Evolutionary conservation across 2,113 vertebrate species (phyloP), one percentile per base, ranked within the genome.

Genomic region (Pitta sordida): DNA sequence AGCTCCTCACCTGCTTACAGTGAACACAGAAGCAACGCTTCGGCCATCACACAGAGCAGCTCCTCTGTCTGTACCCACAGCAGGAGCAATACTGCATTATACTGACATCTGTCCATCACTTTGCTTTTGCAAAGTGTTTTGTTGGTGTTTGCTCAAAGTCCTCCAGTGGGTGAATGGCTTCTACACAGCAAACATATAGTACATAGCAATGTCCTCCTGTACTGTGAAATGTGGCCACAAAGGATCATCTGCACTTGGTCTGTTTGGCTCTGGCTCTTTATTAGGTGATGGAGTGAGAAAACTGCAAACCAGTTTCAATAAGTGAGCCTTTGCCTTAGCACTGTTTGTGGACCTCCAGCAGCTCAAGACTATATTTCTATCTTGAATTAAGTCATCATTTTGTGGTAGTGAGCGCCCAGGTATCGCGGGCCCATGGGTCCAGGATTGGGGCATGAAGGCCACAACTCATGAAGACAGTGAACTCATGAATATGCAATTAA

Each of bases 11-110:
- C 24, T 13, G 29, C 9, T 1, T 21, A 67, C 44, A 56, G 73
- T 2, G 1, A 59, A 74, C 9, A 18, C 44, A 70, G 37, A 41
- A 34, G 58, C 0, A 0, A 43, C 24, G 30, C 46, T 3, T 0
- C 0, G 5, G 23, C 63, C 18, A 1, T 9, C 9, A n/a, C 15
- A 4, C 26, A 3, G 22, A 24, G 63, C 22, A 4, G 37, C 26
- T 58, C 58, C 63, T 52, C 63, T 63, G 1, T 4, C 27, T 51
- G 6, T 9, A 41, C 62, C 64, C 10, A 59, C 75, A 53, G n/a
- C 49, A 46, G n/a, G n/a, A 78, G 36, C 43, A 60, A 21, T 19
- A 12, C 12, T 15, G 9, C 5, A 6, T 30, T 44, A 14, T 2
- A 27, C 0, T 32, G 68, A 20, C 30, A 48, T 32, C 64, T 77